Evolutionary conservation across 2,113 vertebrate genomes (phyloP).

Genomic region (Cardinalis cardinalis): DNA sequence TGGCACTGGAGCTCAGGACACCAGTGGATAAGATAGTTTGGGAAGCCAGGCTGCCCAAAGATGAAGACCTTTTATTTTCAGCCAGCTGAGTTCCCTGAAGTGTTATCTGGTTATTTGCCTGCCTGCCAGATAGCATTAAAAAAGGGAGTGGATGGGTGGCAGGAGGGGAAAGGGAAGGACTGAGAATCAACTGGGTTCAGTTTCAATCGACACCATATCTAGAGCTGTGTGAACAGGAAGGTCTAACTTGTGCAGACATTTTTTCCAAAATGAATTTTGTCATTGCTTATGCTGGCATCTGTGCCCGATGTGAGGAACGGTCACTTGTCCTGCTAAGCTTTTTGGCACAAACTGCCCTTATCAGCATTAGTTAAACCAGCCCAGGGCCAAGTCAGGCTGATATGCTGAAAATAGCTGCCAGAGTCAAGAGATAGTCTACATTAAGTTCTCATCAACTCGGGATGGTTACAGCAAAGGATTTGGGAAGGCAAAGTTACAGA

Average conservation of each 20-base stretch:
- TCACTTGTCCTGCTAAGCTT: neutral
- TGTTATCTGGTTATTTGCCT: neutral
- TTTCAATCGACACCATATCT: neutral
- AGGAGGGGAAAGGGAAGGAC: neutral
- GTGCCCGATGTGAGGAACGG: fast-evolving
- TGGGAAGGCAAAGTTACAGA: neutral
- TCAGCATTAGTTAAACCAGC: neutral
- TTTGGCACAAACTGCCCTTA: neutral
- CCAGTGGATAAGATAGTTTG: neutral
- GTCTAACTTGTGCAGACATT: neutral
- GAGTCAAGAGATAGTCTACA: neutral
- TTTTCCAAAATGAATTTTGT: neutral
- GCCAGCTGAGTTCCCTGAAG: neutral
- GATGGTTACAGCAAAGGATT: neutral
- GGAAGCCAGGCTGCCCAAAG: neutral
- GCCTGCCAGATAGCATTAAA: neutral
- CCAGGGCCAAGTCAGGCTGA: neutral
- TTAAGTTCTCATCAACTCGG: neutral
- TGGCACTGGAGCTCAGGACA: neutral
- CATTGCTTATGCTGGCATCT: neutral
- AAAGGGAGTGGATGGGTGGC: neutral
- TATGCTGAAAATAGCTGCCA: slow-evolving; percentile 24
- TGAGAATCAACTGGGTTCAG: neutral
- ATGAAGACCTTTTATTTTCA: neutral
- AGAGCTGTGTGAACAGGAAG: neutral